A percentile compares a stretch with the other conserved stretches of the same genome.
Evolutionary conservation across 92 coral and sea anemone species (phyloP).

Genomic region (Heteractis magnifica): DNA sequence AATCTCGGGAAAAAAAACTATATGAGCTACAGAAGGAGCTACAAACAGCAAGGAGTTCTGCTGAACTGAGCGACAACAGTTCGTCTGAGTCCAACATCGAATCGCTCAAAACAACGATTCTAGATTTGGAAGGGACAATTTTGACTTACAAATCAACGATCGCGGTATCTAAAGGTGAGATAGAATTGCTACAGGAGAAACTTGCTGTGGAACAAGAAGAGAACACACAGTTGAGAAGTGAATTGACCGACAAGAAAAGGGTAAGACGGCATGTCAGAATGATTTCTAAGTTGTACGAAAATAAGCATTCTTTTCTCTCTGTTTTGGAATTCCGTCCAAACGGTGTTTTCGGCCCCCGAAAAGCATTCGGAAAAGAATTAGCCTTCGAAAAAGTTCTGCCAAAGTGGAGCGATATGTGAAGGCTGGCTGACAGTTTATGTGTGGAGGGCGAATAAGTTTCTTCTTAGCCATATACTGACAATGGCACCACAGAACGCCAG

Average conservation of each 20-base stretch:
- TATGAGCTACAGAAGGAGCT: constrained; percentile 65
- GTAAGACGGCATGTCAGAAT: constrained; percentile 26
- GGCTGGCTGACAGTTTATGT: no score
- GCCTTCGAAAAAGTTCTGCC: no score
- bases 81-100: constrained; percentile 13
- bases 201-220: constrained; percentile 45
- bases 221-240: constrained; percentile 47
- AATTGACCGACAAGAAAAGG: constrained; percentile 46
- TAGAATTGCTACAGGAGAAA: constrained; percentile 52
- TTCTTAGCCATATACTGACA: no score
- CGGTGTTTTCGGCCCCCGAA: no score
- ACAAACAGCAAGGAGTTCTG: constrained; percentile 30
- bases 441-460: no score
- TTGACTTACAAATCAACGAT: constrained; percentile 58
- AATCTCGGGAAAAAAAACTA: constrained; percentile 56
- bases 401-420: no score
- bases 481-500: no score
- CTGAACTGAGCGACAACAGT: constrained; percentile 7
- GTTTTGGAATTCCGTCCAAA: no score
- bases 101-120: constrained; percentile 26
- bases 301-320: no score
- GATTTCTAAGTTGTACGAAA: background rate
- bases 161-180: constrained; percentile 64
- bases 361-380: no score
- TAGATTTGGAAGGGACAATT: constrained; percentile 53